Evolutionary conservation across 2,113 vertebrate species (phyloP).

Genomic region (Centrocercus urophasianus): DNA sequence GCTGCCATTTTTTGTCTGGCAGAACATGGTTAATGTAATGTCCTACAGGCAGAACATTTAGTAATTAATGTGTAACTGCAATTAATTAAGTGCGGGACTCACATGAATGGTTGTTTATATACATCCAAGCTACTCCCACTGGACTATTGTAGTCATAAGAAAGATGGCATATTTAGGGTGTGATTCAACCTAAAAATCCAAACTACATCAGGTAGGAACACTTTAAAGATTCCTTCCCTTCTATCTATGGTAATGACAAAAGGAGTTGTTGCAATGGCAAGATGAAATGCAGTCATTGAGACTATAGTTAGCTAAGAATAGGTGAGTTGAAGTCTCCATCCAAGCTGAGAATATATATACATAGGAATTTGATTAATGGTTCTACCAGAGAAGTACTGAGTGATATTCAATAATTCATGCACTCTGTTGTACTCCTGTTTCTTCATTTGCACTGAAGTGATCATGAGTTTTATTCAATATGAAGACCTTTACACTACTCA

Average conservation of each 20-base stretch:
- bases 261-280: background rate
- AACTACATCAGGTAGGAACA: background rate
- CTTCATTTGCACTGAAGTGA: background rate
- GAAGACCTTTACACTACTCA: background rate
- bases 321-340: background rate
- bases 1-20: background rate
- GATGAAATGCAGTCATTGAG: background rate
- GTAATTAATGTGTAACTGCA: background rate
- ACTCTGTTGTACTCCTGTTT: background rate
- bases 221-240: background rate
- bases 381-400: background rate
- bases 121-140: background rate
- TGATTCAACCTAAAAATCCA: background rate
- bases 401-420: background rate
- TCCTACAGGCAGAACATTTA: background rate
- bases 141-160: background rate
- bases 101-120: background rate
- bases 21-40: background rate
- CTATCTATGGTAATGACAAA: background rate
- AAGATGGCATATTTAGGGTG: background rate
- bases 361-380: background rate
- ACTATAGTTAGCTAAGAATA: background rate
- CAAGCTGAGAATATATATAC: background rate
- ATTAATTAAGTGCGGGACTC: background rate
- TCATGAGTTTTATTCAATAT: slow-evolving; percentile 1